Conservation (phyloP, 2,113 vertebrate genomes). For the Semicossyphus pulcher region DNA sequence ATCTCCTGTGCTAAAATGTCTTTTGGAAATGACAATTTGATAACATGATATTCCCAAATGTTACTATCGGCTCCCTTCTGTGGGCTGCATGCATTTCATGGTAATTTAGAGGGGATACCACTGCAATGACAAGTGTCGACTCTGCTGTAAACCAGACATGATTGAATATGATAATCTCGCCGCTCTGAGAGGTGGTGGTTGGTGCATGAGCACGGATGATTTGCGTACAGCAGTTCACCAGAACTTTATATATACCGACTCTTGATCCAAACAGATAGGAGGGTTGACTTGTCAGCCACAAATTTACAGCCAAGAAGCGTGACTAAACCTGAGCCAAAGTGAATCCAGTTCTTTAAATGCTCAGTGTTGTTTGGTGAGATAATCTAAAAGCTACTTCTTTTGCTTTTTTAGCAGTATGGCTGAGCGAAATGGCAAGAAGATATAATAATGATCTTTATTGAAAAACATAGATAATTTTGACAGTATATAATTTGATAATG, state of each 20-base stretch:
- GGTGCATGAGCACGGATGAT: not conserved
- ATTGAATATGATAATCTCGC: slow-evolving; percentile 31
- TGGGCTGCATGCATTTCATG: slow-evolving; percentile 8
- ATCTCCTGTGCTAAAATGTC: slow-evolving; percentile 14
- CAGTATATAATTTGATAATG: too few relatives aligned
- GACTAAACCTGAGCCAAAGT: not conserved
- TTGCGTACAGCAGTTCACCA: not conserved
- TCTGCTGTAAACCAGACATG: slow-evolving; percentile 11
- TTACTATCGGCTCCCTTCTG: slow-evolving; percentile 10
- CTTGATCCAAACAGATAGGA: not conserved
- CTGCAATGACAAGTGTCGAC: slow-evolving; percentile 5
- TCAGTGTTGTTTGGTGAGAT: slow-evolving; percentile 25
- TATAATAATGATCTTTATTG: too few relatives aligned
- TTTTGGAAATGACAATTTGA: slow-evolving; percentile 11
- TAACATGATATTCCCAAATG: slow-evolving; percentile 25
- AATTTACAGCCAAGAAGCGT: too few relatives aligned
- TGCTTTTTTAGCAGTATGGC: not conserved
- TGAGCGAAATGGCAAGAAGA: too few relatives aligned
- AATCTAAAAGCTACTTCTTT: slow-evolving; percentile 7
- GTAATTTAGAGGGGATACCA: slow-evolving; percentile 20
- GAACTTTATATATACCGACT: not conserved
- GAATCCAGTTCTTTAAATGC: not conserved
- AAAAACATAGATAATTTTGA: too few relatives aligned
- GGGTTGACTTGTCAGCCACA: not conserved
- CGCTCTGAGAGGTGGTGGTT: slow-evolving; percentile 3